Percentiles rank a stretch among this genome's conserved stretches.
Evolutionary conservation across 2,797 vertebrate genomes (phyloP).

Genomic region (Acomys russatus): DNA sequence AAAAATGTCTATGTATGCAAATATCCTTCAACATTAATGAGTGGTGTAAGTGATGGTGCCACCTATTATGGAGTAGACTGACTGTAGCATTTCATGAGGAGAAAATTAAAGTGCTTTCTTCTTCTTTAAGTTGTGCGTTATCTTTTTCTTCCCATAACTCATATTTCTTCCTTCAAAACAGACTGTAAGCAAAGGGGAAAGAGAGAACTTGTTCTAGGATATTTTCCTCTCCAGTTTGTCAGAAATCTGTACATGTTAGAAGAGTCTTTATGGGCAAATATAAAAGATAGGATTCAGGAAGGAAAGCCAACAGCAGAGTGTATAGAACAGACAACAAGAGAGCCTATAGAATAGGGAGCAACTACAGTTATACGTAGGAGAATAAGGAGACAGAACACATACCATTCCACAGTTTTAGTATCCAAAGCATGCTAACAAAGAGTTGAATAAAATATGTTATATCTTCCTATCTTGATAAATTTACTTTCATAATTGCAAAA

Average conservation of each 20-base stretch:
- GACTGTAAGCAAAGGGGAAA: background rate
- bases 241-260: background rate
- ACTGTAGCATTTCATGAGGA: background rate
- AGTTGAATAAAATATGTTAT: constrained; percentile 44
- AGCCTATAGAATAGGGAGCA: background rate
- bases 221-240: background rate
- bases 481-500: constrained; percentile 40
- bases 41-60: background rate
- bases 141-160: background rate
- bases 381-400: background rate
- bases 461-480: constrained; percentile 38
- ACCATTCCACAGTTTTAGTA: constrained; percentile 38
- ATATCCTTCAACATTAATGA: background rate
- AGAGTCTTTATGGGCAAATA: background rate
- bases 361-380: background rate
- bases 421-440: constrained; percentile 33
- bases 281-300: background rate
- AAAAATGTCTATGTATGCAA: background rate
- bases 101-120: background rate
- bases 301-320: background rate
- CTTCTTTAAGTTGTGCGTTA: background rate
- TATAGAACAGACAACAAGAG: background rate
- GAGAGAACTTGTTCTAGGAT: background rate
- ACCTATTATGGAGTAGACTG: background rate
- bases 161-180: background rate